phyloP scores from a whole-genome alignment of 2,797 vertebrate species.

The Bradypodion pumilum region DNA sequence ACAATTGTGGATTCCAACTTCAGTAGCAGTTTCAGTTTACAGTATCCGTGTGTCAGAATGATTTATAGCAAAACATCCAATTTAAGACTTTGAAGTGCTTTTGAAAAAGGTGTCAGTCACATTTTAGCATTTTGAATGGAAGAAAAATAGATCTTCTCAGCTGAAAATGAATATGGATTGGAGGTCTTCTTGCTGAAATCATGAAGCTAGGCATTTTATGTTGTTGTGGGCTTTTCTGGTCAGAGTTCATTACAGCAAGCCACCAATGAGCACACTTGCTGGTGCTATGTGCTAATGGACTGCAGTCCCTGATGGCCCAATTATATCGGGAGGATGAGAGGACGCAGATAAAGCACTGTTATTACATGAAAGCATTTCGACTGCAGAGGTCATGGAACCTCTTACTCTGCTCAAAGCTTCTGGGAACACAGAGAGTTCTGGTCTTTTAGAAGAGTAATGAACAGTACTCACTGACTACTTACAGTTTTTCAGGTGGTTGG shows the following conservation, averaged over 20 bases:
- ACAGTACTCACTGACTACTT: constrained; percentile 35
- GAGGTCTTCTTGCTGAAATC: constrained; percentile 20
- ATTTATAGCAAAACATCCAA: constrained; percentile 19
- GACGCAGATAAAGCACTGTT: neutral
- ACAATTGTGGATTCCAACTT: neutral
- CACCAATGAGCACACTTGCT: constrained; percentile 19
- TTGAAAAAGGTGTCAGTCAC: neutral
- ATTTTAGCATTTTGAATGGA: constrained; percentile 28
- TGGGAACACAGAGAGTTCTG: constrained; percentile 13
- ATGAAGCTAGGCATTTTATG: neutral
- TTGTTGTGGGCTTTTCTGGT: constrained; percentile 7
- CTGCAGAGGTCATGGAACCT: constrained; percentile 53
- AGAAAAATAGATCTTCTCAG: neutral
- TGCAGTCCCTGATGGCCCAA: constrained; percentile 11
- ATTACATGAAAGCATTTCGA: neutral
- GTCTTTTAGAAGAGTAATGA: constrained; percentile 48
- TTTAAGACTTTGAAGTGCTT: constrained; percentile 12
- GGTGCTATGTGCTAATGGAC: neutral
- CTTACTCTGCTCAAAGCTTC: constrained; percentile 48
- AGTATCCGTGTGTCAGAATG: neutral
- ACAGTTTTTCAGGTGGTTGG: neutral
- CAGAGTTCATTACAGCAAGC: constrained; percentile 29
- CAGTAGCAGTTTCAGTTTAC: neutral
- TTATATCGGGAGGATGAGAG: constrained; percentile 30
- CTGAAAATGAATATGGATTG: neutral